Base-by-base conservation (phyloP, 2,797 vertebrate genomes). In the Siniperca scherzeri region DNA sequence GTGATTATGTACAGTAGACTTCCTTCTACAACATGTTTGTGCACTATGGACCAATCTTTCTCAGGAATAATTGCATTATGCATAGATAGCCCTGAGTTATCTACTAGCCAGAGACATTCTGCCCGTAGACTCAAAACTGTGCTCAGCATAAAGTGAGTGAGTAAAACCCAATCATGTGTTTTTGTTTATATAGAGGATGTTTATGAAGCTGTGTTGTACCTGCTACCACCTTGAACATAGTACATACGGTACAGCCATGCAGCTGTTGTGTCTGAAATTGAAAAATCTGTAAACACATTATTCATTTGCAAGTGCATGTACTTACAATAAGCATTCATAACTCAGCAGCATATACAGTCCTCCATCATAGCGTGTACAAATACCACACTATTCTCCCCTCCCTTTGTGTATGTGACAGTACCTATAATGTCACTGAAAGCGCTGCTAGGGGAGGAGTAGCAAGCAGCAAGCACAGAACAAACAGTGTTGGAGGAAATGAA, bases 401-500 rank as follows among this genome's bases (percentile, higher is more conserved):
- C 50, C 46, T 73, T 87, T 88, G 80, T 90, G 30, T 62, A 10
- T 76, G 42, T 83, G 70, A 67, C 76, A 57, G 65, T 73, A 65
- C 80, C 62, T 84, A 80, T 78, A 86, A 82, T 70, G 80, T 85
- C 76, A 78, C 60, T 78, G 70, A 17, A 55, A 3, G 30, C n/a
- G 59, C 73, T 62, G 50, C 19, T 44, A 46, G 60, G 68, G 89
- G 83, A 80, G 86, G 87, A 87, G 80, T 40, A 52, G 44, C 52
- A 83, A 33, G 67, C 79, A 82, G 62, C 38, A 12, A 64, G 84
- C 74, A 52, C 65, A 81, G 73, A 85, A 81, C 83, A 91, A 92
- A 94, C 89, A 88, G 30, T 90, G 88, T 88, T 69, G 56, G 70
- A 88, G 89, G 92, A 93, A 93, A 82, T 78, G 44, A 90, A 93